Evolutionary conservation across 2,888 invertebrate genomes (phyloP).

Genomic region (Caenorhabditis drosophilae): DNA sequence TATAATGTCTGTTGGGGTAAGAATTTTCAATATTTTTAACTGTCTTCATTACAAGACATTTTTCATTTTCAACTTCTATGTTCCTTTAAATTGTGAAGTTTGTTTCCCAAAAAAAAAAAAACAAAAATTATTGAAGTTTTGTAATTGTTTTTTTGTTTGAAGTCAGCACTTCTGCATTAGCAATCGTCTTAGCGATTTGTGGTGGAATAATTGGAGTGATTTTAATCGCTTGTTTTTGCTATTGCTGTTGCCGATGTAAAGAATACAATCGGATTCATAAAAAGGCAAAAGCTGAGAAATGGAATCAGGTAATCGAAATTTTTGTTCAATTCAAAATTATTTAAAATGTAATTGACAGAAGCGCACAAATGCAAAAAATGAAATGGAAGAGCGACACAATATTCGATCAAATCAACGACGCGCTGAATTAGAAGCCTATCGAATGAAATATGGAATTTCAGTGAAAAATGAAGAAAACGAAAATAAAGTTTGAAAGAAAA

Average conservation of each 20-base stretch:
- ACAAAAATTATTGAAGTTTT: not conserved
- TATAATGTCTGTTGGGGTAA: slow-evolving; percentile 54
- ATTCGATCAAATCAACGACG: slow-evolving; percentile 34
- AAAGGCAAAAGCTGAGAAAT: slow-evolving; percentile 35
- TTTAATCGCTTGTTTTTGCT: slow-evolving; percentile 37
- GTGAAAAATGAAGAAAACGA: slow-evolving; percentile 9
- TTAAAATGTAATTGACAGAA: too few species aligned
- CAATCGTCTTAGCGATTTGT: slow-evolving; percentile 48
- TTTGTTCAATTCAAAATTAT: too few species aligned
- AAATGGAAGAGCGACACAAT: slow-evolving; percentile 29
- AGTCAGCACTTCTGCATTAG: slow-evolving; percentile 53
- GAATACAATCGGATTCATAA: slow-evolving; percentile 35
- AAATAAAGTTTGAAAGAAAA: slow-evolving; percentile 12
- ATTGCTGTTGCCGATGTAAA: slow-evolving; percentile 41
- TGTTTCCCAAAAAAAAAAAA: too few species aligned
- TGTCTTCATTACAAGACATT: not conserved
- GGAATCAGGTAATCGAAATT: slow-evolving; percentile 32
- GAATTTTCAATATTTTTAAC: not conserved
- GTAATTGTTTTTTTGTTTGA: too few species aligned
- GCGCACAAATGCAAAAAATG: too few species aligned
- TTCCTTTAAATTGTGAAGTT: not conserved
- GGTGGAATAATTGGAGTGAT: slow-evolving; percentile 44
- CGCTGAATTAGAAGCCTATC: slow-evolving; percentile 43
- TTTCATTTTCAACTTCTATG: not conserved
- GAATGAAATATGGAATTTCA: slow-evolving; percentile 41